phyloP scores from a whole-genome alignment of 2,113 vertebrate genomes.

The Gobio gobio region DNA sequence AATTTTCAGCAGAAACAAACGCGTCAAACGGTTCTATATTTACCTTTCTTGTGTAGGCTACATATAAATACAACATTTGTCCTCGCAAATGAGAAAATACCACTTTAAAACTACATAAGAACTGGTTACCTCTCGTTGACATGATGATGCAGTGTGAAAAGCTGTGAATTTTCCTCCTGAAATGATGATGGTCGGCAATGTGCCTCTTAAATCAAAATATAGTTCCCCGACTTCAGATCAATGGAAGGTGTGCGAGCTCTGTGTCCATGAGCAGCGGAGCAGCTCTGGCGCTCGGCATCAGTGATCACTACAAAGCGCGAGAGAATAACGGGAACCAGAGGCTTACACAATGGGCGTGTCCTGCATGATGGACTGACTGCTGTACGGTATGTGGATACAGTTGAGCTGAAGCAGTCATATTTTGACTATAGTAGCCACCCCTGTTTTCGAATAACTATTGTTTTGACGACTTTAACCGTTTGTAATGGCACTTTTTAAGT shows the following conservation, averaged over 20 bases:
- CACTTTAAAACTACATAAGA: not conserved
- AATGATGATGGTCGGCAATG: not conserved
- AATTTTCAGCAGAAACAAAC: not conserved
- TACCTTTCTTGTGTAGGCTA: not conserved
- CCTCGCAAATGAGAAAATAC: not conserved
- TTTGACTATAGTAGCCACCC: not conserved
- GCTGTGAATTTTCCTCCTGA: conserved; percentile 16
- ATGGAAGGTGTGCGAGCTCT: not conserved
- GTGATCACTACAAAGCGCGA: not conserved
- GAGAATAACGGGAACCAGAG: conserved; percentile 21
- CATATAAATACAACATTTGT: not conserved
- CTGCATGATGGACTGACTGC: conserved; percentile 9
- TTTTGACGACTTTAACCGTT: not conserved
- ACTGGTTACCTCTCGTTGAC: conserved; percentile 53
- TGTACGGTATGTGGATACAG: not conserved
- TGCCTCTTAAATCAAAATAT: not conserved
- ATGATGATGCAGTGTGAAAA: conserved; percentile 29
- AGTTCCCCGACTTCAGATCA: not conserved
- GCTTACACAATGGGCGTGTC: conserved; percentile 46
- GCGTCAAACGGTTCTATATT: not conserved
- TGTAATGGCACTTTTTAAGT: not conserved
- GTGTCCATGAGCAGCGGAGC: not conserved
- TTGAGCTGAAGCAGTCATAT: not conserved
- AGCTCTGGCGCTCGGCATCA: not conserved
- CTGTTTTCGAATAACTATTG: not conserved